Base-by-base conservation (phyloP, 2,113 vertebrate genomes). In the Oreotrochilus melanogaster region DNA sequence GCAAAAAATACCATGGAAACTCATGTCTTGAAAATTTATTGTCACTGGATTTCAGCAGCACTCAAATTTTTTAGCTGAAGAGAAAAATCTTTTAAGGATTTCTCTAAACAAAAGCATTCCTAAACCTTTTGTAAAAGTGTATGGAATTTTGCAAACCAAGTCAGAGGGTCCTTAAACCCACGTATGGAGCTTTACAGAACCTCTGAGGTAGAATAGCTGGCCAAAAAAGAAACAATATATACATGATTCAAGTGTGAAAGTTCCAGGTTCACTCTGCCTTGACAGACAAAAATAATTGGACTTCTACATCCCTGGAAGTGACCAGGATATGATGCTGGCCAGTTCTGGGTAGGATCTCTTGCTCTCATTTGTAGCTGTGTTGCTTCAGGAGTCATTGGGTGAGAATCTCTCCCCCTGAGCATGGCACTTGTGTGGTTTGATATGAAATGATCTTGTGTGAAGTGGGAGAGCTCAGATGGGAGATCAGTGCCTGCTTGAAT, bases 341-440 rank as follows among this genome's bases (percentile, higher is more conserved):
- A 62, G 43, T 72, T 1, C 43, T 67, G 74, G 25, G 74, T 76
- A 45, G 87, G 74, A 47, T 71, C 66, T 91, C 92, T 93, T 9
- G 4, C 70, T 95, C 73, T 93, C 35, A 3, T 88, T 94, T 93
- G 86, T 86, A 93, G 66, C 73, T 89, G 45, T 72, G 15, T 53
- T 79, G 70, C 66, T 56, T 27, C 3, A 84, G 45, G 45, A 19
- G 31, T 67, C 60, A 21, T 2, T 78, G 88, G 42, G 65, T 91
- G 65, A 66, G 24, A 58, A 4, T 45, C 42, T 53, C 35, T 50
- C 39, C 54, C 50, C 42, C 50, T 50, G 90, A 66, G 35, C 61
- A 7, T 76, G 73, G 35, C 54, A 80, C 50, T 81, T 15, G 6
- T 17, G 0, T n/a, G 72, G 72, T 8, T 89, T 76, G 56, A 43